Base-by-base conservation (phyloP, 2,888 invertebrate species). In the Pandemis corylana region DNA sequence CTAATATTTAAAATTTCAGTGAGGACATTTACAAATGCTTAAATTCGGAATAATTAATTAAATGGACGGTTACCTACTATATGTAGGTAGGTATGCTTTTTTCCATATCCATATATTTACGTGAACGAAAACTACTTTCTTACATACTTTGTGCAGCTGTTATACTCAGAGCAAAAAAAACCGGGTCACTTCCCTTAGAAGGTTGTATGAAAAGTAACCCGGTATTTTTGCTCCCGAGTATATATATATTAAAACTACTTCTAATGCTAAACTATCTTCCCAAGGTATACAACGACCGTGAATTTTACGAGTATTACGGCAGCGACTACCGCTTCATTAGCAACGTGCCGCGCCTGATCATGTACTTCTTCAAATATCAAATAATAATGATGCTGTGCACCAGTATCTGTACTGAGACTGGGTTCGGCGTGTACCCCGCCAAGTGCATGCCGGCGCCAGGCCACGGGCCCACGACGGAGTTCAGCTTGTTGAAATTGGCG, bases 341-440 rank as follows among this genome's bases (percentile, higher is more conserved):
- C 90, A 96, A 97, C 87, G 95, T 97, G 81, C 97, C 98, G 1
- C 95, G 96, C 77, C 97, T 98, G 84, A 91, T 96, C 76, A 96
- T 96, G 82, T 98, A 97, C 87, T 95, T 97, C 62, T 95, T 97
- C 89, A 94, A 97, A 71, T 95, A 97, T 77, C 97, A 97, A 86
- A 95, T 96, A 64, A 96, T 97, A 1, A 96, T 98, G 95, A 92
- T 96, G 75, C 88, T 98, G 77, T 96, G 97, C 1, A 98, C 98
- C 83, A 96, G 97, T 81, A 97, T 97, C 46, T 98, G 97, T 83
- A 97, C 97, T 62, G 96, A 97, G 89, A 95, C 97, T 0, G 97
- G 97, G 0, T 94, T 98, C 51, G 98, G 98, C 5, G 96, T 97
- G n/a, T 98, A 98, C 88, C 98, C 98, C 0, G 89, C 89, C 0